Evolutionary conservation across 2,888 invertebrate genomes (phyloP), one percentile per base, ranked within the genome.

Genomic region (Horisme vitalbata): DNA sequence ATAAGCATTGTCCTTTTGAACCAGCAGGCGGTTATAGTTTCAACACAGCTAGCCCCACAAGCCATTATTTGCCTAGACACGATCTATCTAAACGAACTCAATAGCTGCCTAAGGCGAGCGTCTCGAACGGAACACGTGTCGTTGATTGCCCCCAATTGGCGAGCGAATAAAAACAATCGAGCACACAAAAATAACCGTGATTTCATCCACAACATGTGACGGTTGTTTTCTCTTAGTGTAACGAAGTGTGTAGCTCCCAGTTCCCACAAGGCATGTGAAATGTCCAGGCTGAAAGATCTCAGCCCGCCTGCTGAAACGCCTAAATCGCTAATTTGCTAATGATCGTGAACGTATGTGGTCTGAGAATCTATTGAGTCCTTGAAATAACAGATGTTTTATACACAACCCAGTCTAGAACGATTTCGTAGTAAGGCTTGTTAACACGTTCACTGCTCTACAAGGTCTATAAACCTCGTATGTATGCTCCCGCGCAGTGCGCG

Each of bases 111-210:
- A 68, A 83, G 80, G 75, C 80, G 71, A 71, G 68, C 79, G 75
- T 80, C 83, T 83, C 75, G 68, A 61, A 64, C 78, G 77, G 70
- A 85, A 86, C 89, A 88, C 89, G 89, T 89, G 88, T 81, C 86
- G 72, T 65, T 89, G 88, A 89, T 89, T 88, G 89, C 81, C 87
- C 88, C 73, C 89, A 89, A 89, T 89, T 89, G 89, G 87, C 86
- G 84, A 80, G 72, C 87, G 83, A 89, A 89, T 89, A 88, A 89
- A 89, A 89, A 89, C 88, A 88, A 88, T 87, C 87, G 79, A 82
- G 49, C 82, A 83, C 83, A 83, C 83, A 86, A 88, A 89, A 89
- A 89, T 89, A 89, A 80, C 87, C 83, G 88, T 89, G 89, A 89
- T 89, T 89, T 88, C 88, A 89, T 89, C 76, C 61, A 63, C 71